Conservation (phyloP, 2,113 vertebrate genomes). For the Uria aalge region DNA sequence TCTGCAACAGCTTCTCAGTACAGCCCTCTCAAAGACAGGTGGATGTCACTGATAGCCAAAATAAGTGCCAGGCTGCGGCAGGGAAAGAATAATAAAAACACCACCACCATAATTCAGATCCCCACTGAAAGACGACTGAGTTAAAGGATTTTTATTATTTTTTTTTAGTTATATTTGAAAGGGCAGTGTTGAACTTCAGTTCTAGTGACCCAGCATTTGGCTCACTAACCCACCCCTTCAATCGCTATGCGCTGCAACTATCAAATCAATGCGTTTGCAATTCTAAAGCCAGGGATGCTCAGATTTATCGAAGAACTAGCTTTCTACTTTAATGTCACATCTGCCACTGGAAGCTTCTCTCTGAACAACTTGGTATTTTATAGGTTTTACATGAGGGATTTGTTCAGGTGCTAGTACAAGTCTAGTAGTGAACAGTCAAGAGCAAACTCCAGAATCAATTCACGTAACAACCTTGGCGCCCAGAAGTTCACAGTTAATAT, state of each 20-base stretch:
- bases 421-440: background rate
- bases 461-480: fast-evolving
- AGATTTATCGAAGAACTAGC: background rate
- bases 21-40: background rate
- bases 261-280: background rate
- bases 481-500: background rate
- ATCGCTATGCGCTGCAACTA: background rate
- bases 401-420: background rate
- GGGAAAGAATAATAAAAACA: background rate
- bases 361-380: background rate
- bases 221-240: background rate
- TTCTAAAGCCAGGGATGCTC: background rate
- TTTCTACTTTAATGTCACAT: background rate
- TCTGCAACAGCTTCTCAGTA: background rate
- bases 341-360: background rate
- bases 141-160: background rate
- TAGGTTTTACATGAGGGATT: background rate
- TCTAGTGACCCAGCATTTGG: background rate
- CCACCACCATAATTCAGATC: background rate
- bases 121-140: background rate
- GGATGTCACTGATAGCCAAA: background rate
- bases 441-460: background rate
- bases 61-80: background rate
- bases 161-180: background rate
- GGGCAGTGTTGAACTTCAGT: background rate